Conservation (phyloP, 2,797 vertebrate species). For the Amniataba percoides region DNA sequence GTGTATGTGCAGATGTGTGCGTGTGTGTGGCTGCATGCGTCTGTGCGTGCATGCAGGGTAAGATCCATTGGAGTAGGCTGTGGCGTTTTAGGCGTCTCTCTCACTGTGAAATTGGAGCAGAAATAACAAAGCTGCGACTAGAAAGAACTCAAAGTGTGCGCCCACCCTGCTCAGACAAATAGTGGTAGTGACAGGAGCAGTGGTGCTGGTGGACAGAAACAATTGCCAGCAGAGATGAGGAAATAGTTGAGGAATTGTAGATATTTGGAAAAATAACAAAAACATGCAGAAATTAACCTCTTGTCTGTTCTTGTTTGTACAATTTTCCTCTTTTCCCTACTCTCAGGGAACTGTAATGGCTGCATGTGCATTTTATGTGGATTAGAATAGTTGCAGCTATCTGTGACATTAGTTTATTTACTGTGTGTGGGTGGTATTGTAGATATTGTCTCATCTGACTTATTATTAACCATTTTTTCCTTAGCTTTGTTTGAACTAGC, state of each 20-base stretch:
- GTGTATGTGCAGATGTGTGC: slow-evolving; percentile 45
- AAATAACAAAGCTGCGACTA: slow-evolving; percentile 74
- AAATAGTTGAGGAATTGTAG: slow-evolving; percentile 45
- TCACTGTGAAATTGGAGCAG: slow-evolving; percentile 74
- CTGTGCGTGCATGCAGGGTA: slow-evolving; percentile 30
- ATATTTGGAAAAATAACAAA: slow-evolving; percentile 66
- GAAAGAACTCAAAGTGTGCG: slow-evolving; percentile 57
- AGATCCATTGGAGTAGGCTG: slow-evolving; percentile 69
- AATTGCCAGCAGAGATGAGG: slow-evolving; percentile 56
- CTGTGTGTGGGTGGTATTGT: background rate
- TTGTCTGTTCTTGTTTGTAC: slow-evolving; percentile 44
- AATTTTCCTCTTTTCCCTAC: slow-evolving; percentile 47
- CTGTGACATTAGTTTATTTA: slow-evolving; percentile 31
- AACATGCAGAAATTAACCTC: slow-evolving; percentile 58
- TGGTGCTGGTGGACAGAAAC: slow-evolving; percentile 48
- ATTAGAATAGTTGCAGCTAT: slow-evolving; percentile 18
- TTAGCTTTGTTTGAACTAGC: slow-evolving; percentile 21
- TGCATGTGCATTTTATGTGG: slow-evolving; percentile 37
- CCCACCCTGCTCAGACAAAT: slow-evolving; percentile 64
- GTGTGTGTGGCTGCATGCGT: slow-evolving; percentile 24
- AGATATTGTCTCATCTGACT: slow-evolving; percentile 8
- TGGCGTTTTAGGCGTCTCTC: slow-evolving; percentile 73
- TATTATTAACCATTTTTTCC: background rate
- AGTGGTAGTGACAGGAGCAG: slow-evolving; percentile 59
- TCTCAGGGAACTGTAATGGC: slow-evolving; percentile 15